A percentile compares a stretch with the other conserved stretches of the same genome.
Conservation (phyloP, 2,888 invertebrate genomes). For the Polietes domitor region DNA sequence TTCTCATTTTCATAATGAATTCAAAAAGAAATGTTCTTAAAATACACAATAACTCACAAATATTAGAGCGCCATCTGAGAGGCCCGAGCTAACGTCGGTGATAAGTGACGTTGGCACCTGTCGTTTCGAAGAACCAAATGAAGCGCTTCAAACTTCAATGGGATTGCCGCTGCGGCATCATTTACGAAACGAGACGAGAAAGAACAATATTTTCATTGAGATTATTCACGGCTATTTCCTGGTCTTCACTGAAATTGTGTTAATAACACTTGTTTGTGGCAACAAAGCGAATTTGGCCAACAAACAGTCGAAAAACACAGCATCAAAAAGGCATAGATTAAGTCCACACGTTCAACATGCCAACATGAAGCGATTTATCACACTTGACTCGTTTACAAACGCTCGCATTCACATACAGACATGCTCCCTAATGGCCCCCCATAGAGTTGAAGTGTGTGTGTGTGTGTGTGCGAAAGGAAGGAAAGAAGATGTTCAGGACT, state of each 20-base stretch:
- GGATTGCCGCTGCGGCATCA: neutral
- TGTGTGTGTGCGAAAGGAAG: neutral
- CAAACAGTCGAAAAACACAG: neutral
- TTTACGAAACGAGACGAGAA: neutral
- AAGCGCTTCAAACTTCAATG: neutral
- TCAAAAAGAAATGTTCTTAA: too few relatives aligned
- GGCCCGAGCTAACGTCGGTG: neutral
- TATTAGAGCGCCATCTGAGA: neutral
- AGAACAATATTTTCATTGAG: constrained; percentile 8
- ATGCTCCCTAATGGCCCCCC: constrained; percentile 22
- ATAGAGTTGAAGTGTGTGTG: constrained; percentile 14
- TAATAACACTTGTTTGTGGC: constrained; percentile 3
- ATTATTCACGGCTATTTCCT: constrained; percentile 22
- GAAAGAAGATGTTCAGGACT: constrained; percentile 28
- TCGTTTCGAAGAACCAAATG: neutral
- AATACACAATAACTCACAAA: neutral
- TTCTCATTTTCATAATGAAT: too few relatives aligned
- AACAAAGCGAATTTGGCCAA: constrained; percentile 19
- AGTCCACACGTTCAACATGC: neutral
- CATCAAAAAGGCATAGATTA: constrained; percentile 26
- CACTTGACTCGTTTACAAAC: neutral
- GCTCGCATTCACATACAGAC: neutral
- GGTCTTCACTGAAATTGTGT: constrained; percentile 10
- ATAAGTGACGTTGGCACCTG: constrained; percentile 16
- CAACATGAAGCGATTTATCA: constrained; percentile 26